Percentiles rank a stretch among this genome's conserved stretches.
Evolutionary conservation across 2,888 invertebrate species (phyloP).

Genomic region (Spodoptera picta): DNA sequence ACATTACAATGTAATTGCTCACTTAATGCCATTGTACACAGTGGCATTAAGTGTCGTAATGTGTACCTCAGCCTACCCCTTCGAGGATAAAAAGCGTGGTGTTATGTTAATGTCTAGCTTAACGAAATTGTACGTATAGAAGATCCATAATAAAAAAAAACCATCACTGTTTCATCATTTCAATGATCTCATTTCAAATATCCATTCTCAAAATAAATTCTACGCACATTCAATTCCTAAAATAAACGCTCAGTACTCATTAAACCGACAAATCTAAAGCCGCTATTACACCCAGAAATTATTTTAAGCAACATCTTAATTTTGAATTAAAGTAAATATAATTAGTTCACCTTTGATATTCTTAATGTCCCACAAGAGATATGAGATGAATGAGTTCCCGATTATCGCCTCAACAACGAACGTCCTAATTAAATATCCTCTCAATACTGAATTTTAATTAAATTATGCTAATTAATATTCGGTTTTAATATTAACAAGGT

Average conservation of each 20-base stretch:
- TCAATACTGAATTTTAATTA: constrained; percentile 43
- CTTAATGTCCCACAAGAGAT: constrained; percentile 40
- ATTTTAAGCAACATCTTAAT: constrained; percentile 33
- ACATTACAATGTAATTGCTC: too few relatives aligned
- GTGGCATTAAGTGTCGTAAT: too few relatives aligned
- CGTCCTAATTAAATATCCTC: constrained; percentile 47
- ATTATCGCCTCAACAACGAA: constrained; percentile 36
- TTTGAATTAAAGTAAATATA: constrained; percentile 32
- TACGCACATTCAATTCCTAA: neutral
- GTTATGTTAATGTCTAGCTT: too few relatives aligned
- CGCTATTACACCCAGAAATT: constrained; percentile 18
- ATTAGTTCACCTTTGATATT: constrained; percentile 39
- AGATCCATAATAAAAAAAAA: too few relatives aligned
- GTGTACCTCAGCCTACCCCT: too few relatives aligned
- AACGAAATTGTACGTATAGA: too few relatives aligned
- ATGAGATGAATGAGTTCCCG: constrained; percentile 43
- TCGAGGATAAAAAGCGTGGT: too few relatives aligned
- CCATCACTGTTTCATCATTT: too few relatives aligned
- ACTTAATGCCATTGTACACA: too few relatives aligned
- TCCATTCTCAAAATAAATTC: too few relatives aligned
- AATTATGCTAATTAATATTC: constrained; percentile 37
- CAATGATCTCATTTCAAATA: too few relatives aligned
- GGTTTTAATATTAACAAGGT: constrained; percentile 12
- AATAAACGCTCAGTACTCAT: neutral
- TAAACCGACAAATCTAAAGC: neutral